Evolutionary conservation across 2,113 vertebrate species (phyloP).

Genomic region (Planiliza haematocheilus): DNA sequence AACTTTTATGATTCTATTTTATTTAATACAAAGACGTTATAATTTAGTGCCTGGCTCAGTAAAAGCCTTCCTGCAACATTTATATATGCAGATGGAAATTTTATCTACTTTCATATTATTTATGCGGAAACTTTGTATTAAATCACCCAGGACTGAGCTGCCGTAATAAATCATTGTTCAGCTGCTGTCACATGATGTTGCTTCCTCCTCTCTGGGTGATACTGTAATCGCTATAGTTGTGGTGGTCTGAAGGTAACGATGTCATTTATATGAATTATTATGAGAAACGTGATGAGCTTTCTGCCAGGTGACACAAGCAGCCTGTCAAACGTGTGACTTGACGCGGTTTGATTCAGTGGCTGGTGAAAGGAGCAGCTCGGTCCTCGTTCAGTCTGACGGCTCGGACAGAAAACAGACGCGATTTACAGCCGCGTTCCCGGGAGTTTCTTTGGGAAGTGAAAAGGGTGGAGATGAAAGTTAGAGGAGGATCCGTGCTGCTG

Average conservation of each 20-base stretch:
- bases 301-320: conserved; percentile 18
- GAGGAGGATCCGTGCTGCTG: conserved; percentile 4
- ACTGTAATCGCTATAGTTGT: conserved; percentile 23
- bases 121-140: conserved; percentile 29
- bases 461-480: not conserved
- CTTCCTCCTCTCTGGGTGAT: conserved; percentile 18
- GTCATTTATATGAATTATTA: conserved; percentile 56
- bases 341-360: not conserved
- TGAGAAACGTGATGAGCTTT: conserved; percentile 6
- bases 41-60: conserved; percentile 2
- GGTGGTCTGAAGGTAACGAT: conserved; percentile 43
- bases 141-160: not conserved
- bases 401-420: fast-evolving
- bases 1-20: not conserved
- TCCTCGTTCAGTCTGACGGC: not conserved
- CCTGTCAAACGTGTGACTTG: conserved; percentile 5
- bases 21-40: conserved; percentile 8
- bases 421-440: conserved; percentile 26
- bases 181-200: conserved; percentile 39
- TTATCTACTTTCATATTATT: conserved; percentile 2
- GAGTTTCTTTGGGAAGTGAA: conserved; percentile 9
- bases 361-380: conserved; percentile 1
- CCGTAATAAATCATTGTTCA: conserved; percentile 34
- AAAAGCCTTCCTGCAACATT: conserved; percentile 14
- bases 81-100: not conserved